Conservation (phyloP, 2,113 vertebrate genomes). For the Pachycephala philippinensis region DNA sequence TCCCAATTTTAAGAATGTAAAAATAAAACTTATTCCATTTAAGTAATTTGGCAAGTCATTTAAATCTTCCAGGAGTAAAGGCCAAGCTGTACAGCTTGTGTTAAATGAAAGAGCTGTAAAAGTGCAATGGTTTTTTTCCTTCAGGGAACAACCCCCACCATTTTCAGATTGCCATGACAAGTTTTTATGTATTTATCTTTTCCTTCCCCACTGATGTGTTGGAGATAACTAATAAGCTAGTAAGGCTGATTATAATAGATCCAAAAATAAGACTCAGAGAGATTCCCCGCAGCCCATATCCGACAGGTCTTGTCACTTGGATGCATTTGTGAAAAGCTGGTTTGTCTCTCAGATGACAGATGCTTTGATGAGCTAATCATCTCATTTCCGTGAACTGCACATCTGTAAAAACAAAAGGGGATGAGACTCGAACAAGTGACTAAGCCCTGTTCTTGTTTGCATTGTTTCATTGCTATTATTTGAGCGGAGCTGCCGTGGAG, state of each 20-base stretch:
- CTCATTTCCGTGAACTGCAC: constrained; percentile 50
- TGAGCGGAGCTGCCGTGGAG: background rate
- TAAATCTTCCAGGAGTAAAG: background rate
- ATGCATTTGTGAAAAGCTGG: constrained; percentile 38
- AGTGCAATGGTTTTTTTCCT: background rate
- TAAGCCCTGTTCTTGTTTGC: constrained; percentile 38
- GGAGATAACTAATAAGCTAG: constrained; percentile 22
- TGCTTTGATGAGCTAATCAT: constrained; percentile 63
- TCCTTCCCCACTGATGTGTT: background rate
- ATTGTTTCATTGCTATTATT: background rate
- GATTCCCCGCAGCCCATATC: constrained; percentile 36
- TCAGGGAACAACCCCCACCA: background rate
- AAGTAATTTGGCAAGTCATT: background rate
- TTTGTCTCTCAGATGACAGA: constrained; percentile 61
- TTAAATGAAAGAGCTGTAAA: background rate
- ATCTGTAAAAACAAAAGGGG: constrained; percentile 60
- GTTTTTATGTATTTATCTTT: constrained; percentile 1
- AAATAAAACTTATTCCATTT: background rate
- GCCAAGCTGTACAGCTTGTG: background rate
- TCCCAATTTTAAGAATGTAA: background rate
- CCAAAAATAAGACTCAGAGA: constrained; percentile 32
- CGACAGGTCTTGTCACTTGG: constrained; percentile 45
- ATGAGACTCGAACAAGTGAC: constrained; percentile 29
- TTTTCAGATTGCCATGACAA: background rate
- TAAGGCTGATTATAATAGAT: constrained; percentile 18